These are phyloP conservation scores for Coelinius sp. DNA, from an alignment of 2,888 invertebrate genomes.

Conservation along the genomic window DNA sequence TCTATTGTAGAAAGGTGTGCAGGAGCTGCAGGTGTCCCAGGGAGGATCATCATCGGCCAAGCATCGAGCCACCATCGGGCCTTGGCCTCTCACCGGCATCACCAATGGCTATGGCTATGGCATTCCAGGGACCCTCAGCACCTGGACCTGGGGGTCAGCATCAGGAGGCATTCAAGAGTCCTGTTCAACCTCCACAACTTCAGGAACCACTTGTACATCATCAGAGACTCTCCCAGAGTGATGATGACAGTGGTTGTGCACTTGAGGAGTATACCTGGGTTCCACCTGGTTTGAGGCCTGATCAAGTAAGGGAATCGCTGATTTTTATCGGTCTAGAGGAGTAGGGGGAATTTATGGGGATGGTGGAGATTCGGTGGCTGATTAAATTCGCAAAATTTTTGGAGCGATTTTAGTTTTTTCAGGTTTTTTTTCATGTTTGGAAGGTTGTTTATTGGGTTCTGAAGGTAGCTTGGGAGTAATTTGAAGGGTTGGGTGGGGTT, in stretches of 20 bases:
- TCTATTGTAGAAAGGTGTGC: conserved; percentile 83
- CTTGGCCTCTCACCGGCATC: conserved; percentile 57
- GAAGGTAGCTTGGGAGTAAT: not conserved
- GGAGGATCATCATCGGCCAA: conserved; percentile 68
- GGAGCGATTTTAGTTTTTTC: not conserved
- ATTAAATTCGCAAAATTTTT: conserved; percentile 2
- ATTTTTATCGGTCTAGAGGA: not conserved
- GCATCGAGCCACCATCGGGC: conserved; percentile 58
- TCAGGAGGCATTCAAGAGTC: conserved; percentile 66
- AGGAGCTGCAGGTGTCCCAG: conserved; percentile 83
- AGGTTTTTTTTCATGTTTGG: not conserved
- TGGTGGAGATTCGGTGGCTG: not conserved
- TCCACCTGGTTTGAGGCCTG: conserved; percentile 94
- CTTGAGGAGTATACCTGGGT: conserved; percentile 99
- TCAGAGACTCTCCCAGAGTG: conserved; percentile 91
- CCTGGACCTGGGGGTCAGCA: conserved; percentile 70
- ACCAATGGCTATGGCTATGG: conserved; percentile 68
- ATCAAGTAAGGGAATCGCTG: conserved; percentile 80
- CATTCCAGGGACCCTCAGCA: conserved; percentile 67
- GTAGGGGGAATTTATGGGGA: not conserved
- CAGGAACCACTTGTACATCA: conserved; percentile 73
- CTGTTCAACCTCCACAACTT: conserved; percentile 63
- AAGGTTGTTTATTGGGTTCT: not conserved
- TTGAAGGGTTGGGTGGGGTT: not conserved
- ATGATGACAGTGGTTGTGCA: conserved; percentile 98